Evolutionary conservation across 2,797 vertebrate species (phyloP).

Genomic region (Poeciliopsis paucimaculata): DNA sequence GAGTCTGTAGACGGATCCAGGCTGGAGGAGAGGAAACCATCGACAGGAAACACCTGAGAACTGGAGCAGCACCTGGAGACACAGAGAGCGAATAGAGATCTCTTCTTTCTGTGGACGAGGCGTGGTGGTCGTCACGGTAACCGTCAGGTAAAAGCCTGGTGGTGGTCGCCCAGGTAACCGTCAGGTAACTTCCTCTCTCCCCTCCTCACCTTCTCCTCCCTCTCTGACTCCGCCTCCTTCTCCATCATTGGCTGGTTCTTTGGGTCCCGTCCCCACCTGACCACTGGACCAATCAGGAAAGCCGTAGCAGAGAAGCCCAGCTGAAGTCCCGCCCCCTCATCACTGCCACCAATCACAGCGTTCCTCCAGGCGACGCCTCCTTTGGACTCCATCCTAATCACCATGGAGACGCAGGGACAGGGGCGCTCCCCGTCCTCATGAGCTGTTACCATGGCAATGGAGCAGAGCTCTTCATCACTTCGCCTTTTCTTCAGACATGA

Average conservation of each 20-base stretch:
- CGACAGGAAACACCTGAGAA: slow-evolving; percentile 55
- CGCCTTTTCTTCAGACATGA: slow-evolving; percentile 12
- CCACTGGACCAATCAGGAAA: slow-evolving; percentile 65
- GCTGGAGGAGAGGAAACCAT: slow-evolving; percentile 77
- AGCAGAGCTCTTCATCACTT: background rate
- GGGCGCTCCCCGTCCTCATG: background rate
- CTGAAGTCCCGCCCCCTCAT: slow-evolving; percentile 19
- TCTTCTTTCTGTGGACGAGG: too few relatives aligned
- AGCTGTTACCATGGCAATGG: slow-evolving; percentile 1
- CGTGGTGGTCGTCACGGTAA: background rate
- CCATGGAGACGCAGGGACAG: slow-evolving; percentile 62
- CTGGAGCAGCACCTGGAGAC: slow-evolving; percentile 59
- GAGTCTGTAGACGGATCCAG: slow-evolving; percentile 69
- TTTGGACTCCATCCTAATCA: slow-evolving; percentile 69
- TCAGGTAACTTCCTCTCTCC: too few relatives aligned
- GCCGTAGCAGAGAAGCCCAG: slow-evolving; percentile 61
- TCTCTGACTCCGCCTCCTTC: slow-evolving; percentile 38
- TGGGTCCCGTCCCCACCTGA: slow-evolving; percentile 75
- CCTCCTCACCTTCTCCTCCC: slow-evolving; percentile 31
- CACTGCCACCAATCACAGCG: background rate
- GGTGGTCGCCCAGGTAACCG: too few relatives aligned
- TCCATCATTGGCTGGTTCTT: slow-evolving; percentile 62
- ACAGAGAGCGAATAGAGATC: too few relatives aligned
- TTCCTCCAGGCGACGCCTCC: slow-evolving; percentile 75
- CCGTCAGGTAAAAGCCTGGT: too few relatives aligned